These are phyloP conservation scores for Pogonognathellus flavescens DNA, from an alignment of 1,140 invertebrate genomes.

Conservation along the genomic window DNA sequence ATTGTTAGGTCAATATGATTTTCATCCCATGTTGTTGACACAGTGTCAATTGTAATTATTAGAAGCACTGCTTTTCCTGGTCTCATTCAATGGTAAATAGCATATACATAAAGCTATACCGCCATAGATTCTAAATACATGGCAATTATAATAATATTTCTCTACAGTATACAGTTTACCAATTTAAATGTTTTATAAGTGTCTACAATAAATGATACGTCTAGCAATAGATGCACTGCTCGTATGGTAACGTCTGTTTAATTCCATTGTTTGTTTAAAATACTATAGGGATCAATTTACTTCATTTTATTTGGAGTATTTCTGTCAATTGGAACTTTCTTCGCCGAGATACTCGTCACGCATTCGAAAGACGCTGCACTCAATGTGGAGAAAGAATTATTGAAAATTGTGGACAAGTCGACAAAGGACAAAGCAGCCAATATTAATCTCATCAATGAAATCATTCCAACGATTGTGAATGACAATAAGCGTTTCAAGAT, in stretches of 20 bases:
- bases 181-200: too few relatives aligned
- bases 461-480: not conserved
- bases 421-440: not conserved
- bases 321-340: constrained; percentile 55
- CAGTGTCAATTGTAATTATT: too few relatives aligned
- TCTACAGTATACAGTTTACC: too few relatives aligned
- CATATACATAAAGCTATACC: too few relatives aligned
- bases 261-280: not conserved
- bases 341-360: constrained; percentile 42
- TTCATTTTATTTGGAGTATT: constrained; percentile 60
- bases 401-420: constrained; percentile 56
- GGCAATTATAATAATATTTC: too few relatives aligned
- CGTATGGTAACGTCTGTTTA: not conserved
- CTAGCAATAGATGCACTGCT: not conserved
- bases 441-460: not conserved
- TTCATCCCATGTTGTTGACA: too few relatives aligned
- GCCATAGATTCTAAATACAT: too few relatives aligned
- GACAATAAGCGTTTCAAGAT: not conserved
- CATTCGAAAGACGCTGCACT: constrained; percentile 35
- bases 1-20: too few relatives aligned
- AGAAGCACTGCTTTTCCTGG: too few relatives aligned
- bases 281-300: constrained; percentile 60
- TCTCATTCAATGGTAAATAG: too few relatives aligned
- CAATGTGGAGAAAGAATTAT: constrained; percentile 54
- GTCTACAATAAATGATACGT: too few relatives aligned